Evolutionary conservation across 1,140 invertebrate genomes (phyloP).

Genomic region (Drosophila punjabiensis): DNA sequence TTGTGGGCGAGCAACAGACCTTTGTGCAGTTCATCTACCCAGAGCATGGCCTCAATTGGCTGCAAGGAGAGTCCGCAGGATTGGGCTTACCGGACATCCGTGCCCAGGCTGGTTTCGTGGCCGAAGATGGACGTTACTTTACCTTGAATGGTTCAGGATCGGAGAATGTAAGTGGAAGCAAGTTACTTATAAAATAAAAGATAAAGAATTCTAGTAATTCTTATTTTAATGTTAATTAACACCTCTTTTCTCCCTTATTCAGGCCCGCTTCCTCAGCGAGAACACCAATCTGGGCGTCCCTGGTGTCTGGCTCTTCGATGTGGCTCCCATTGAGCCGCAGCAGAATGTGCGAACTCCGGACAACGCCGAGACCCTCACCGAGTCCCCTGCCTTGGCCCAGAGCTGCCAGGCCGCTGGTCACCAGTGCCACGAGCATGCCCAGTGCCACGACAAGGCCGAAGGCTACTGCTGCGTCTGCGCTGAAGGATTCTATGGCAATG

Average conservation of each 20-base stretch:
- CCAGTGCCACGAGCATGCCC: conserved; percentile 92
- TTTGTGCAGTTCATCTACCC: conserved; percentile 95
- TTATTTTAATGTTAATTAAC: neutral
- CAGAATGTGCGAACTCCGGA: conserved; percentile 90
- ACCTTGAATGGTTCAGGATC: conserved; percentile 94
- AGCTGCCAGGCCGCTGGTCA: conserved; percentile 87
- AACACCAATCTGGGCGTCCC: conserved; percentile 92
- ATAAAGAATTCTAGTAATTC: neutral
- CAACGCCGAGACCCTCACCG: conserved; percentile 85
- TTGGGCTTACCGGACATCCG: conserved; percentile 92
- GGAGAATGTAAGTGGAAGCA: conserved; percentile 89
- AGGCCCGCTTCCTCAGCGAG: conserved; percentile 88
- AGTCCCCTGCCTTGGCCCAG: conserved; percentile 81
- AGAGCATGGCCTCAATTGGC: conserved; percentile 95
- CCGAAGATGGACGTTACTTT: conserved; percentile 90
- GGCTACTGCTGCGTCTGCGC: conserved; percentile 96
- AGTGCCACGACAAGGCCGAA: conserved; percentile 92
- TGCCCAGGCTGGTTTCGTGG: conserved; percentile 96
- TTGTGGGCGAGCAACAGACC: conserved; percentile 92
- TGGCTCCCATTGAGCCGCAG: conserved; percentile 89
- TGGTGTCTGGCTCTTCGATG: conserved; percentile 93
- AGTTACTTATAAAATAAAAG: neutral
- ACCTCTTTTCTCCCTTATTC: neutral
- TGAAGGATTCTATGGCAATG: conserved; percentile 95
- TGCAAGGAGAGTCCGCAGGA: conserved; percentile 90